phyloP scores from a whole-genome alignment of 2,888 invertebrate species.

The Hirudinaria manillensis region DNA sequence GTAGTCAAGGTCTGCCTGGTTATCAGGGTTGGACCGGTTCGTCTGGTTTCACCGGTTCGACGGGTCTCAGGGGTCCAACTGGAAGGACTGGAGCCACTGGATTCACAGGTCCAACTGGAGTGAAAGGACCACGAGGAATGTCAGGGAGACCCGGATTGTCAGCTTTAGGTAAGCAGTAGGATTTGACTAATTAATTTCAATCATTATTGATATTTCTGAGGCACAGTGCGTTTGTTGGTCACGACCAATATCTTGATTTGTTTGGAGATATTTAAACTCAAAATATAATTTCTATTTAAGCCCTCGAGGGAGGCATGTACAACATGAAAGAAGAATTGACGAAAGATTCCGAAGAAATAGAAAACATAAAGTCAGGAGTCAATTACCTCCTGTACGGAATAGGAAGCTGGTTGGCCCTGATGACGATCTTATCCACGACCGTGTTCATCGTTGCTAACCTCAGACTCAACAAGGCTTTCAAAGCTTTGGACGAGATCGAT shows the following conservation, averaged over 20 bases:
- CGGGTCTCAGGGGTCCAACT: slow-evolving; percentile 29
- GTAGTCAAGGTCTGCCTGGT: slow-evolving; percentile 28
- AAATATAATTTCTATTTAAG: slow-evolving; percentile 20
- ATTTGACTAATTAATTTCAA: background rate
- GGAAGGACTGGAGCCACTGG: slow-evolving; percentile 31
- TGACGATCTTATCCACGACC: slow-evolving; percentile 36
- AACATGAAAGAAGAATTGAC: slow-evolving; percentile 29
- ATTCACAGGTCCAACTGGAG: slow-evolving; percentile 21
- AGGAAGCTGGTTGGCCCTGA: slow-evolving; percentile 34
- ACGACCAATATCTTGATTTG: background rate
- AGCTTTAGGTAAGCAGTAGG: slow-evolving; percentile 30
- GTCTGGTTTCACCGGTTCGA: slow-evolving; percentile 32
- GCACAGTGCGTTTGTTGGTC: background rate
- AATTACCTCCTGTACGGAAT: slow-evolving; percentile 31
- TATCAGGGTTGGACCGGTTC: slow-evolving; percentile 28
- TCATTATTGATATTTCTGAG: background rate
- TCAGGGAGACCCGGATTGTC: slow-evolving; percentile 32
- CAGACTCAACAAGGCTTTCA: slow-evolving; percentile 29
- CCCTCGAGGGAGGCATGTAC: slow-evolving; percentile 25
- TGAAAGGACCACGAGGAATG: slow-evolving; percentile 23
- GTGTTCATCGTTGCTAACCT: slow-evolving; percentile 36
- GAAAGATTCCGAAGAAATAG: slow-evolving; percentile 20
- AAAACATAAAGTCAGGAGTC: slow-evolving; percentile 19
- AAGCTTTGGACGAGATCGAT: slow-evolving; percentile 34
- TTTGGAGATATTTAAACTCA: background rate